These are phyloP conservation scores for Pteronotus mesoamericanus DNA, from an alignment of 2,797 vertebrate species.

Conservation along the genomic window DNA sequence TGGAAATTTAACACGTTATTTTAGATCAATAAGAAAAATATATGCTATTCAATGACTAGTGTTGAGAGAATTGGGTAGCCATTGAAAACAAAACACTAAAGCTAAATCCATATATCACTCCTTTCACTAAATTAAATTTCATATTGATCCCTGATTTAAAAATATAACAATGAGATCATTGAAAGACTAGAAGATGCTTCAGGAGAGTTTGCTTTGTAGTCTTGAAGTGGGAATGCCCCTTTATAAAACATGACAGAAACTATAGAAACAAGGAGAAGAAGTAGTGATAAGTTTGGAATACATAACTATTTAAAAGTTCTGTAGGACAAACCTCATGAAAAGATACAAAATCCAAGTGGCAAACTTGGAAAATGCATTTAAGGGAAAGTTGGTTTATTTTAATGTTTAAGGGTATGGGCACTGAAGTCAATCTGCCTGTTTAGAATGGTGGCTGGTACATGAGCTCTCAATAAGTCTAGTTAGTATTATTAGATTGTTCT, in stretches of 20 bases:
- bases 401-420: not conserved
- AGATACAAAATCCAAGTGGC: not conserved
- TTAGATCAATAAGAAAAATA: not conserved
- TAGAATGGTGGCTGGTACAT: not conserved
- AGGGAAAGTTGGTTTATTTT: not conserved
- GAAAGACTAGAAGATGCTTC: not conserved
- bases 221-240: not conserved
- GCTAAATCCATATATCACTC: not conserved
- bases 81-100: not conserved
- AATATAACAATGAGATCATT: not conserved
- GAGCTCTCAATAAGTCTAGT: not conserved
- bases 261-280: not conserved
- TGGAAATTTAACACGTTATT: not conserved
- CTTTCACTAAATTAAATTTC: not conserved
- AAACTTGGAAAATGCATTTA: not conserved
- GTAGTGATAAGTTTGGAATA: not conserved
- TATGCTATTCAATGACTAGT: not conserved
- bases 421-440: not conserved
- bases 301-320: not conserved
- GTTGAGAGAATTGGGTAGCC: not conserved
- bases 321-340: not conserved
- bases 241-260: not conserved
- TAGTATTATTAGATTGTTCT: not conserved
- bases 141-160: not conserved
- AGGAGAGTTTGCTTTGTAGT: not conserved